A percentile compares a stretch with the other conserved stretches of the same genome.
Evolutionary conservation across 2,888 invertebrate genomes (phyloP).

Genomic region (Eupithecia subumbrata): DNA sequence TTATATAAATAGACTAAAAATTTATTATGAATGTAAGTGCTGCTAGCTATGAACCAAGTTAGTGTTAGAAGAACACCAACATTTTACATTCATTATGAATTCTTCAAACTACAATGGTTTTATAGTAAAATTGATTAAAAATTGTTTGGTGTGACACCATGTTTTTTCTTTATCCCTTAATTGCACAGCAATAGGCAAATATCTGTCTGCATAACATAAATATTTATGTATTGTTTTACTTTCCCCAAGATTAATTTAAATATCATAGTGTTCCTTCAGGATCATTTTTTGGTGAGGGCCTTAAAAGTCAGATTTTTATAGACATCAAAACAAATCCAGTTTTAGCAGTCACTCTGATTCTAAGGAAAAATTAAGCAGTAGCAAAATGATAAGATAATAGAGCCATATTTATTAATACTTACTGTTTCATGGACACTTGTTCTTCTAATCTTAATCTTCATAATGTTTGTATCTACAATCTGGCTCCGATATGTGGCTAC

Average conservation of each 20-base stretch:
- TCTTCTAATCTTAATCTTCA: conserved; percentile 88
- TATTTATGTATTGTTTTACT: background rate
- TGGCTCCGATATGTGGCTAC: conserved; percentile 83
- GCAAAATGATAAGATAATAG: conserved; percentile 33
- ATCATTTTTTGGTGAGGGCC: too few relatives aligned
- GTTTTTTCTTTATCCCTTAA: background rate
- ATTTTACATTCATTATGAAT: too few relatives aligned
- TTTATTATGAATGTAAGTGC: background rate
- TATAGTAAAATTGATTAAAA: too few relatives aligned
- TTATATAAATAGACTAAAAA: background rate
- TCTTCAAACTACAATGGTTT: too few relatives aligned
- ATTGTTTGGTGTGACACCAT: too few relatives aligned
- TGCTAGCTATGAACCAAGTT: too few relatives aligned
- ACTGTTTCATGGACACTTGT: conserved; percentile 78
- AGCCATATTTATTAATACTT: conserved; percentile 51
- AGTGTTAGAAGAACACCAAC: too few relatives aligned
- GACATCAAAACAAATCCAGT: background rate
- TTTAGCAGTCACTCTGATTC: background rate
- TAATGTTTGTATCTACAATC: conserved; percentile 86
- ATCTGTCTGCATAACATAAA: background rate
- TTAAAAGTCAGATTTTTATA: background rate
- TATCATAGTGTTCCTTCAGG: background rate
- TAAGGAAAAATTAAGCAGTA: conserved; percentile 11
- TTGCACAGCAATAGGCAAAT: background rate
- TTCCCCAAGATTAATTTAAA: background rate